Conservation (phyloP, 2,113 vertebrate genomes). For the Rafetus swinhoei region DNA sequence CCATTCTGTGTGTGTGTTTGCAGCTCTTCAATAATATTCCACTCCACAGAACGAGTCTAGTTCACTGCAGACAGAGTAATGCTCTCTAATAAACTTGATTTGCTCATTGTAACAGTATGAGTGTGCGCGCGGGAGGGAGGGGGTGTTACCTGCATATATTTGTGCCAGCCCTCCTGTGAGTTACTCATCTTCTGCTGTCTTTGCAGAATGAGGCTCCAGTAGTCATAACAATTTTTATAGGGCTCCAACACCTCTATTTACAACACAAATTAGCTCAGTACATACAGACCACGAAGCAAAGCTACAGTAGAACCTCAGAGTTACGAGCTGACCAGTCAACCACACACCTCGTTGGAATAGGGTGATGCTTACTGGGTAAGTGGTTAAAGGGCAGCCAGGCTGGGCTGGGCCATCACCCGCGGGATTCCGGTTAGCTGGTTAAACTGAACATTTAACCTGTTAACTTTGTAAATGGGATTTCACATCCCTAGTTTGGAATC, state of each 20-base stretch:
- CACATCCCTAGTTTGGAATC: too few species aligned
- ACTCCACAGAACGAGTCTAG: conserved; percentile 32
- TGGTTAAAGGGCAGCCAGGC: too few species aligned
- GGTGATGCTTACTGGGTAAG: too few species aligned
- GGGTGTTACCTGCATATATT: background rate
- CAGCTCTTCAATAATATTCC: background rate
- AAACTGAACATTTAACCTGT: too few species aligned
- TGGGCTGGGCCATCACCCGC: too few species aligned
- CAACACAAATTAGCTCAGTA: background rate
- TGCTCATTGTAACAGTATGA: background rate
- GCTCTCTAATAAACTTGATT: conserved; percentile 26
- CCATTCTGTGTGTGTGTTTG: too few species aligned
- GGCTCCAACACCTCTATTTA: background rate
- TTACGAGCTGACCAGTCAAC: too few species aligned
- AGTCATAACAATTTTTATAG: background rate
- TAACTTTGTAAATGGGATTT: too few species aligned
- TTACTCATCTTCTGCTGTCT: conserved; percentile 22
- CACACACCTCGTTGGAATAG: too few species aligned
- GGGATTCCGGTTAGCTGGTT: too few species aligned
- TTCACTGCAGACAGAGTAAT: conserved; percentile 12
- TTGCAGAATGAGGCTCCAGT: background rate
- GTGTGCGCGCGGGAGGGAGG: too few species aligned
- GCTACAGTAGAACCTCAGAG: background rate
- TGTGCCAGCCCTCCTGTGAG: background rate
- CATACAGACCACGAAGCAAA: background rate